Base-by-base conservation (phyloP, 1,140 invertebrate genomes). In the Trissolcus basalis region DNA sequence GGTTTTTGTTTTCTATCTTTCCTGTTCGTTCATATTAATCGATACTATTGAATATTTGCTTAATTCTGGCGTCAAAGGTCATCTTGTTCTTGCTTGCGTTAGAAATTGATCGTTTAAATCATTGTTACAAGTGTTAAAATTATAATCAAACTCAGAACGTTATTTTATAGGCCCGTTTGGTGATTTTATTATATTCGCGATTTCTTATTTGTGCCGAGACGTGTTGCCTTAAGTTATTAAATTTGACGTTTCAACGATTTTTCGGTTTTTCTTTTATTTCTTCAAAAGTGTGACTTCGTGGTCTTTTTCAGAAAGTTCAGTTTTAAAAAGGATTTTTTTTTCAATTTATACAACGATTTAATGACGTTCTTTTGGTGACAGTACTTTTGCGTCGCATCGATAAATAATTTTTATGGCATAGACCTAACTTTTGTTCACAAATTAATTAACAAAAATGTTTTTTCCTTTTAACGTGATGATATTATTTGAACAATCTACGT, bases 1-100 rank as follows among this genome's bases (percentile, higher is more conserved):
- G 68, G 48, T 72, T 72, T 70, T 51, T 69, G 51, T 56, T 71
- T 70, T 49, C 56, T 65, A 59, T 56, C 19, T 27, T 77, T 68
- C 67, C 43, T 58, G 59, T 51, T 72, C 59, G 48, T 77, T 72
- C 75, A 47, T 14, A 72, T 64, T 77, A 72, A 27, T 72, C 75
- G 65, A 78, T 73, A 78, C 69, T 73, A 73, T 78, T 64, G 69
- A 73, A 73, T 73, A 51, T 51, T 60, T 72, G 58, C 63, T 39
- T 77, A 53, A 69, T 77, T 77, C 69, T 77, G 64, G 64, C 68
- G 27, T 77, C 48, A 50, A 44, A 72, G 16, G 50, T 58, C 68
- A 49, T 45, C 63, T 72, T 77, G 68, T 43, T 71, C 56, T 39
- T 73, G 63, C 19, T 59, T 55, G 32, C 7, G 7, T 7, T 27